Evolutionary conservation across 2,797 vertebrate genomes (phyloP).

Genomic region (Aulostomus chinensis): DNA sequence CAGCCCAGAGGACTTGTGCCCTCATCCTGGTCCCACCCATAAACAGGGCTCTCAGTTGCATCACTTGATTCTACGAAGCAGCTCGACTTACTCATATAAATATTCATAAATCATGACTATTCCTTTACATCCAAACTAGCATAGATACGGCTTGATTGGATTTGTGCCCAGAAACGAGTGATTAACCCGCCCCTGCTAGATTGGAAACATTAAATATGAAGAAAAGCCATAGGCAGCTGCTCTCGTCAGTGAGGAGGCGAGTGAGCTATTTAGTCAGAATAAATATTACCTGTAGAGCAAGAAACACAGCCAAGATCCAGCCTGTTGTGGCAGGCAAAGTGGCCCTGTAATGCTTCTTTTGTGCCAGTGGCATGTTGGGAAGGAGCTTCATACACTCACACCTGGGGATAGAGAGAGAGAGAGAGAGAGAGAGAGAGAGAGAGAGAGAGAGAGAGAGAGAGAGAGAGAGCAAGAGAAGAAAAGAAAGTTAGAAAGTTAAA

Average conservation of each 20-base stretch:
- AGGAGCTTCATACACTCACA: constrained; percentile 44
- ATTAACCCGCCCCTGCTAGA: constrained; percentile 31
- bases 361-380: constrained; percentile 57
- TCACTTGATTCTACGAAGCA: no score
- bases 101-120: constrained; percentile 5
- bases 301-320: constrained; percentile 64
- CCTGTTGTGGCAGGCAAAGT: constrained; percentile 36
- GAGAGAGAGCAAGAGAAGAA: no score
- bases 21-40: no score
- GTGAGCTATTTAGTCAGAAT: not conserved
- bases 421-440: not conserved
- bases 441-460: not conserved
- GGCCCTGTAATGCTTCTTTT: constrained; percentile 45
- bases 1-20: no score
- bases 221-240: constrained; percentile 6
- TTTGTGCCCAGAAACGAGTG: constrained; percentile 29
- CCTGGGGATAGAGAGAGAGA: constrained; percentile 24
- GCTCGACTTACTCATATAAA: no score
- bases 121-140: constrained; percentile 1
- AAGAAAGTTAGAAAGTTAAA: not conserved
- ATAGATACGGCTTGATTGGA: constrained; percentile 9
- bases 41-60: no score
- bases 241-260: not conserved
- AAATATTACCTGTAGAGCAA: constrained; percentile 66
- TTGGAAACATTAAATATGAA: constrained; percentile 35